These are phyloP conservation scores for Eptesicus fuscus DNA, from an alignment of 2,113 vertebrate genomes.

Conservation along the genomic window DNA sequence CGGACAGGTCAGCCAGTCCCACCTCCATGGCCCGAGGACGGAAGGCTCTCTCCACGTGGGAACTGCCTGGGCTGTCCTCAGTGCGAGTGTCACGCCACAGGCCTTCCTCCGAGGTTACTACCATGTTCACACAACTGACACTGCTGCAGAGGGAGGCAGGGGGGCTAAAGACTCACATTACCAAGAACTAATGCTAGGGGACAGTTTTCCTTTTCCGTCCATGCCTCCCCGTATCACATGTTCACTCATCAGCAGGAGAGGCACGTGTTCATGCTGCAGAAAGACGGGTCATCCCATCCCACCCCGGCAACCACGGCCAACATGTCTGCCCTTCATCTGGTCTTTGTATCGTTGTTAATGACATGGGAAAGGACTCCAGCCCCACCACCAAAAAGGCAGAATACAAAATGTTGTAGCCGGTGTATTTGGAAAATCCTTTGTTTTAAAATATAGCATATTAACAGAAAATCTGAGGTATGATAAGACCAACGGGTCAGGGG, in stretches of 20 bases:
- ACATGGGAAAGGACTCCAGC: neutral
- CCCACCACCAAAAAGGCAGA: neutral
- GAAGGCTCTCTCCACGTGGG: neutral
- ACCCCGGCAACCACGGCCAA: neutral
- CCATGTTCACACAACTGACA: neutral
- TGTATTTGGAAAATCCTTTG: neutral
- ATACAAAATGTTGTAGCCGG: neutral
- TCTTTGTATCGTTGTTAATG: neutral
- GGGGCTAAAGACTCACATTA: neutral
- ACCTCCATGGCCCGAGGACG: accelerated
- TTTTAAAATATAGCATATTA: neutral
- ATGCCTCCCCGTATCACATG: neutral
- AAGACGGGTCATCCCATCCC: too few relatives aligned
- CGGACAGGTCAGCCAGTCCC: neutral
- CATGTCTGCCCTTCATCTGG: neutral
- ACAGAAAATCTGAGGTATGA: neutral
- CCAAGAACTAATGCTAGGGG: neutral
- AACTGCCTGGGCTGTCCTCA: too few relatives aligned
- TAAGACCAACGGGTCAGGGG: neutral
- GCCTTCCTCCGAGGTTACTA: neutral
- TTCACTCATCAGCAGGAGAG: too few relatives aligned
- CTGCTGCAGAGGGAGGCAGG: neutral
- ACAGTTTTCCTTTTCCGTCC: neutral
- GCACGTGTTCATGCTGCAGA: neutral
- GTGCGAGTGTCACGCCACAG: accelerated